Conservation (phyloP, 2,888 invertebrate species). For the Tricholauxania praeusta region DNA sequence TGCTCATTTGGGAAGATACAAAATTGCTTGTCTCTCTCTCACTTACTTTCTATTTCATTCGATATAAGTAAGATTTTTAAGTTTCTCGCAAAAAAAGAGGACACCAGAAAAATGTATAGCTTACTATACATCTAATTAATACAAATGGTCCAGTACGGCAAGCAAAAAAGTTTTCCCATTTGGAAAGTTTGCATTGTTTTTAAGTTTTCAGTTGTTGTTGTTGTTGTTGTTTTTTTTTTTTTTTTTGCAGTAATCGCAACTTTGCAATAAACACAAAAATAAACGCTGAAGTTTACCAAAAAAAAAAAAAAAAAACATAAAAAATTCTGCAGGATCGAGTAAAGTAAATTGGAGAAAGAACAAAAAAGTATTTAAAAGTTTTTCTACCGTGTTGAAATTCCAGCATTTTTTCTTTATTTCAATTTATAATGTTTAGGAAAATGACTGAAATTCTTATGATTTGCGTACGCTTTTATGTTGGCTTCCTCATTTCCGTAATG, state of each 20-base stretch:
- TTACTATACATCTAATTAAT: slow-evolving; percentile 52
- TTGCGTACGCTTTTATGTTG: slow-evolving; percentile 16
- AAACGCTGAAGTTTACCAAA: neutral
- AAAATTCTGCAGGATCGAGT: slow-evolving; percentile 22
- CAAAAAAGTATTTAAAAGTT: slow-evolving; percentile 4
- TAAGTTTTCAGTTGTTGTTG: slow-evolving; percentile 3
- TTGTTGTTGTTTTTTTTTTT: too few species aligned
- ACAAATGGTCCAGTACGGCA: slow-evolving; percentile 46
- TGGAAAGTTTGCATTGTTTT: slow-evolving; percentile 38
- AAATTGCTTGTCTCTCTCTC: too few species aligned
- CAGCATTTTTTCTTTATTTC: slow-evolving; percentile 6
- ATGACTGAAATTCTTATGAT: slow-evolving; percentile 27
- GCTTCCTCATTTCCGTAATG: neutral
- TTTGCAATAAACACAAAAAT: slow-evolving; percentile 17
- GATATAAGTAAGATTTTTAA: neutral
- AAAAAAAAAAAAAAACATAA: neutral
- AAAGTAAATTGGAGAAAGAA: slow-evolving; percentile 20
- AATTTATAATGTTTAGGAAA: slow-evolving; percentile 27
- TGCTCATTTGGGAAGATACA: too few species aligned
- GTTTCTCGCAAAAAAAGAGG: neutral
- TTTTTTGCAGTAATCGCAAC: slow-evolving; percentile 28
- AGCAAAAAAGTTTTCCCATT: slow-evolving; percentile 49
- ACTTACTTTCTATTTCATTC: too few species aligned
- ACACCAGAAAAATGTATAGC: neutral
- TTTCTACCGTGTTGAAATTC: neutral